These are phyloP conservation scores for Lypha dubia DNA, from an alignment of 2,888 invertebrate genomes.

Conservation along the genomic window DNA sequence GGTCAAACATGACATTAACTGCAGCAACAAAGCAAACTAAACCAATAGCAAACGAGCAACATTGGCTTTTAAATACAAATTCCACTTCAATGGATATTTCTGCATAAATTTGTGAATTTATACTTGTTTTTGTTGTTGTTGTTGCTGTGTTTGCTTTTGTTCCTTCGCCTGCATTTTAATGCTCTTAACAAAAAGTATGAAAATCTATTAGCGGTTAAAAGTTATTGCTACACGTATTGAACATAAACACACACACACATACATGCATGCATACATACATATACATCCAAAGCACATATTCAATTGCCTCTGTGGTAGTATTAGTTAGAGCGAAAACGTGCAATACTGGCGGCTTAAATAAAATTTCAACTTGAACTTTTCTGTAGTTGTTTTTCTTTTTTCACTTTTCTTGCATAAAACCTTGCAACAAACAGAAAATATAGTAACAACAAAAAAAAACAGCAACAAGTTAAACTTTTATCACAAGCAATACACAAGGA, in stretches of 20 bases:
- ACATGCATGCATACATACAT: background rate
- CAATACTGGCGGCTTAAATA: constrained; percentile 25
- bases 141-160: too few relatives aligned
- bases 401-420: constrained; percentile 17
- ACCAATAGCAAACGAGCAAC: background rate
- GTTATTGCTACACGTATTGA: constrained; percentile 38
- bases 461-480: constrained; percentile 37
- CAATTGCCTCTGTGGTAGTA: background rate
- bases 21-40: background rate
- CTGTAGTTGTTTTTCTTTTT: too few relatives aligned
- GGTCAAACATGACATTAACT: constrained; percentile 22
- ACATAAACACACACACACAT: background rate
- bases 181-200: constrained; percentile 23
- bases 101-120: constrained; percentile 9
- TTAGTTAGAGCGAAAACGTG: constrained; percentile 31
- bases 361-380: constrained; percentile 51
- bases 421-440: background rate
- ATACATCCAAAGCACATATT: background rate
- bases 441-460: too few relatives aligned
- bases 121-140: constrained; percentile 6
- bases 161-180: constrained; percentile 30
- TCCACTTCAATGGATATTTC: background rate
- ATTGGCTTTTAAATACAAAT: background rate
- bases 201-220: constrained; percentile 60
- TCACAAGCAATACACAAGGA: constrained; percentile 29